phyloP scores from a whole-genome alignment of 2,888 invertebrate genomes.

The Drosophila mimetica region DNA sequence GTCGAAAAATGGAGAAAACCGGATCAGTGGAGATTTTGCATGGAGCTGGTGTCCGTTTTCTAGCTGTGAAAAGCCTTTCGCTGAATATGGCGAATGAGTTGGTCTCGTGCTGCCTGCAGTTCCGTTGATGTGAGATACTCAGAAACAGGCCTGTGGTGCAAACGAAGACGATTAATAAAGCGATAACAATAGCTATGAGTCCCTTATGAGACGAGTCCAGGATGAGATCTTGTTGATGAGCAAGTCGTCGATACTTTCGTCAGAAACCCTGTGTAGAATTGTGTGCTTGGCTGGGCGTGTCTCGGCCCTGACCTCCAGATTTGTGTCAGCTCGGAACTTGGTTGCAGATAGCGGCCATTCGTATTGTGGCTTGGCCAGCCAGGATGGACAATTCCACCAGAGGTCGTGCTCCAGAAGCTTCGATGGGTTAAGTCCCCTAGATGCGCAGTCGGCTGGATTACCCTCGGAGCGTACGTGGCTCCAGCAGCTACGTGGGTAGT shows the following conservation, averaged over 20 bases:
- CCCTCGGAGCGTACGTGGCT: no score
- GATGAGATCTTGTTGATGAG: not conserved
- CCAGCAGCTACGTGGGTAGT: not conserved
- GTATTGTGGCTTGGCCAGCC: not conserved
- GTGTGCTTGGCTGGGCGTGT: not conserved
- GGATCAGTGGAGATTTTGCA: not conserved
- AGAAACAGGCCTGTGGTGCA: no score
- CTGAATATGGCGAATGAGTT: not conserved
- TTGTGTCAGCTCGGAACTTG: no score
- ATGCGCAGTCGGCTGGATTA: not conserved
- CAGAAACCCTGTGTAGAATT: not conserved
- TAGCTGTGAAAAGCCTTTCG: no score
- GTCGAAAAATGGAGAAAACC: no score
- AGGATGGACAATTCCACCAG: not conserved
- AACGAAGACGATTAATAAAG: not conserved
- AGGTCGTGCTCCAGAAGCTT: not conserved
- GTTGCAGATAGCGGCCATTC: no score
- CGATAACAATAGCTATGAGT: not conserved
- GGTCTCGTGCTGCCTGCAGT: not conserved
- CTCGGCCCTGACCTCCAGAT: no score
- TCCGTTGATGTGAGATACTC: no score
- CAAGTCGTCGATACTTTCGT: not conserved
- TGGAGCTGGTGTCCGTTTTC: not conserved
- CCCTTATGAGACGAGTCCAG: not conserved
- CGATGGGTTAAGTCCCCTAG: not conserved